These are phyloP conservation scores for Pandemis cinnamomeana DNA, from an alignment of 2,888 invertebrate genomes.

Conservation along the genomic window DNA sequence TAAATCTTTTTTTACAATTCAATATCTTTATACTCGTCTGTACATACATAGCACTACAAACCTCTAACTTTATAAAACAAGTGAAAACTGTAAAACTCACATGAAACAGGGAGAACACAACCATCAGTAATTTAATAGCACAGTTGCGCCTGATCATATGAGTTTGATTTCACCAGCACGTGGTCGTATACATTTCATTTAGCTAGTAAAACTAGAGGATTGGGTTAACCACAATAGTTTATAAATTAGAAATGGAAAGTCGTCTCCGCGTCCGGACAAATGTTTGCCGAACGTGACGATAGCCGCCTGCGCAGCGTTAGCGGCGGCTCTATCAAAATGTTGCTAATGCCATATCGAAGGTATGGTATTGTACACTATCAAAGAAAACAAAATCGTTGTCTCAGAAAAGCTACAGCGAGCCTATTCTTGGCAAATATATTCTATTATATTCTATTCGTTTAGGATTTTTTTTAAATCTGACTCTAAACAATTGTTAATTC, in stretches of 20 bases:
- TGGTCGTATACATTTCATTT: conserved; percentile 72
- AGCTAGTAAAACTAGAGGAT: conserved; percentile 55
- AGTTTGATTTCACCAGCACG: conserved; percentile 54
- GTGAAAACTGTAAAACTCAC: neutral
- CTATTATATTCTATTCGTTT: no score
- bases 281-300: conserved; percentile 60
- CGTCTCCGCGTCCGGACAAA: conserved; percentile 15
- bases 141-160: neutral
- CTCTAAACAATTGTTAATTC: no score
- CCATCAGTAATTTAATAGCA: conserved; percentile 4
- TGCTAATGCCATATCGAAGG: neutral
- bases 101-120: neutral
- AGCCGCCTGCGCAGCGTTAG: conserved; percentile 7
- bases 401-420: no score
- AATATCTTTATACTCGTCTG: no score
- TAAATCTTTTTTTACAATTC: no score
- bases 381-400: neutral
- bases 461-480: no score
- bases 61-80: neutral
- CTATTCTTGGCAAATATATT: no score
- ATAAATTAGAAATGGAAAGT: conserved; percentile 69
- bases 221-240: conserved; percentile 72
- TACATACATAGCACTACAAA: neutral
- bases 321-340: neutral
- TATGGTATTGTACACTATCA: neutral